Evolutionary conservation across 2,888 invertebrate genomes (phyloP), one percentile per base, ranked within the genome.

Genomic region (Macrostomum cliftonense): DNA sequence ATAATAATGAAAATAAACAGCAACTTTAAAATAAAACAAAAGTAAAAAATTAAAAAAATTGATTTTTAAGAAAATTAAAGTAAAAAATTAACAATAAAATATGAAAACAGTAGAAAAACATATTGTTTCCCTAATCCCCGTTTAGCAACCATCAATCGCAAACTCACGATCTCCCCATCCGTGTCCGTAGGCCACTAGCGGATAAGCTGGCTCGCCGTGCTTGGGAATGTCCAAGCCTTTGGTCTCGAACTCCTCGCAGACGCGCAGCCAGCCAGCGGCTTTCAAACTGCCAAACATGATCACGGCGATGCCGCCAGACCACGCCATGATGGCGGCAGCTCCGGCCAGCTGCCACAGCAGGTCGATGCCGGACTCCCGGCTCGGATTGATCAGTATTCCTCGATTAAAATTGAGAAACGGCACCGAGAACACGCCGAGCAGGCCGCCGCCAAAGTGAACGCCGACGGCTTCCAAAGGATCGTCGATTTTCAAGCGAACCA

Each of bases 381-480:
- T 36, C 7, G 39, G 19, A 37, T 43, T 43, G 19, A 43, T 21
- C 4, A 63, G 42, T 17, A 62, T 56, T 2, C 61, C 62, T 13
- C 52, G 50, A 7, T 60, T 56, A 12, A 45, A 54, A 40, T 56
- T 57, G 42, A 74, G 64, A 42, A 74, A 58, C 9, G 71, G 65
- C 5, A 64, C 63, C 2, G 67, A 60, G 1, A 74, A 54, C 4
- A 72, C 60, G 7, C 74, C 74, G 70, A 72, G 71, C 12, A 68
- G 50, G 13, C 75, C 75, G 5, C 73, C 74, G 5, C 74, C 75
- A 50, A 71, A 67, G 56, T 75, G 75, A 2, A 75, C 62, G 42
- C 62, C 62, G 36, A 73, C 70, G 2, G 74, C 73, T 54, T 75
- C 74, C 19, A 74, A 55, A 0, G 75, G 75, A 56, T 75, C 75